Percentiles rank a stretch among this genome's conserved stretches.
Conservation (phyloP, 2,888 invertebrate species). For the Drosophila demipolita region DNA sequence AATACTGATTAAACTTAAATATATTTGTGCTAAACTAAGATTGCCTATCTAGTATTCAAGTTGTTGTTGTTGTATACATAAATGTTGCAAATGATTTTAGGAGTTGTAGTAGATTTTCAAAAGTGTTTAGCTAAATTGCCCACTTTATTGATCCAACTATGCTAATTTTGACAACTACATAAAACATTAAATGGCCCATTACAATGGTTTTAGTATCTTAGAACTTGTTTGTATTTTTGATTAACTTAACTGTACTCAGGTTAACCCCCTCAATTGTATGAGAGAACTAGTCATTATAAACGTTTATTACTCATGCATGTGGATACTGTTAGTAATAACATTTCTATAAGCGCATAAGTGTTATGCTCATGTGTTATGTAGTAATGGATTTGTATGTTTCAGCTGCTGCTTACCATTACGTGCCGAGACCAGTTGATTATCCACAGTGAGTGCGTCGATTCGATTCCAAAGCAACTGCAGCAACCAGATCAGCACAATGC, state of each 20-base stretch:
- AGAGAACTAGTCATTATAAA: slow-evolving; percentile 4
- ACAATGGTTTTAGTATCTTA: background rate
- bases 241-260: slow-evolving; percentile 1
- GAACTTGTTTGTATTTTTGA: background rate
- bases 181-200: background rate
- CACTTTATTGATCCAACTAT: background rate
- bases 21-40: background rate
- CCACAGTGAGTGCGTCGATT: slow-evolving; percentile 78
- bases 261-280: background rate
- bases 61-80: background rate
- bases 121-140: background rate
- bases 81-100: background rate
- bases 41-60: background rate
- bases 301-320: slow-evolving; percentile 15
- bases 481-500: slow-evolving; percentile 41
- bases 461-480: slow-evolving; percentile 50
- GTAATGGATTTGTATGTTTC: slow-evolving; percentile 6
- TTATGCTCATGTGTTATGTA: slow-evolving; percentile 9
- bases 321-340: background rate
- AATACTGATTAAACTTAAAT: background rate
- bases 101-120: background rate
- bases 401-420: slow-evolving; percentile 82
- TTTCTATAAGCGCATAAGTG: slow-evolving; percentile 15
- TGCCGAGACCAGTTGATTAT: slow-evolving; percentile 84
- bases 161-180: background rate